These are phyloP conservation scores for Uloborus diversus DNA, from an alignment of 1,140 invertebrate genomes.

Conservation along the genomic window DNA sequence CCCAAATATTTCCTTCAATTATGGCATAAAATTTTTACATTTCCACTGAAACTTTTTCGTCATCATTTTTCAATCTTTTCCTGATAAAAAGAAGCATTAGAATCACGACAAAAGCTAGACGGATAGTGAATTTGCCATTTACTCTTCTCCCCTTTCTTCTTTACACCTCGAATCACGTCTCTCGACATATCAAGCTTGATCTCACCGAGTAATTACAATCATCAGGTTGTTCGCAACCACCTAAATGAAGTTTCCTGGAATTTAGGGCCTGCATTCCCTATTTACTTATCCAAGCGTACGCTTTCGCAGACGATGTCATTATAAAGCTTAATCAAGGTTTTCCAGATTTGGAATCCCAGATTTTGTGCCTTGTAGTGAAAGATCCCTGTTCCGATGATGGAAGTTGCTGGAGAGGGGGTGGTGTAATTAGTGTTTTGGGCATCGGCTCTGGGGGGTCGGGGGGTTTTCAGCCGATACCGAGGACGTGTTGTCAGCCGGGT, in stretches of 20 bases:
- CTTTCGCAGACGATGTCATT: constrained; percentile 26
- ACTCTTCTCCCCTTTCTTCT: too few species aligned
- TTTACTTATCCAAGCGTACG: constrained; percentile 31
- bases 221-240: constrained; percentile 42
- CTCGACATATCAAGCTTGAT: constrained; percentile 43
- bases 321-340: constrained; percentile 56
- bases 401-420: background rate
- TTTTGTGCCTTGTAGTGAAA: background rate
- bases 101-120: too few species aligned
- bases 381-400: background rate
- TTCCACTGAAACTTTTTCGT: too few species aligned
- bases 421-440: constrained; percentile 41
- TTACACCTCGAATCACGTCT: constrained; percentile 37
- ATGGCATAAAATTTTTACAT: too few species aligned
- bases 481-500: background rate
- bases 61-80: too few species aligned
- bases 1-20: too few species aligned
- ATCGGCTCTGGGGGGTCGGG: constrained; percentile 5
- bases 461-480: background rate
- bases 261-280: constrained; percentile 36
- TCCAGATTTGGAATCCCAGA: constrained; percentile 46
- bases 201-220: constrained; percentile 50
- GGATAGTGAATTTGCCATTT: too few species aligned
- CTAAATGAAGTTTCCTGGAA: constrained; percentile 49
- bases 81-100: too few species aligned